phyloP scores from a whole-genome alignment of 2,113 vertebrate species.

The Grantiella picta region DNA sequence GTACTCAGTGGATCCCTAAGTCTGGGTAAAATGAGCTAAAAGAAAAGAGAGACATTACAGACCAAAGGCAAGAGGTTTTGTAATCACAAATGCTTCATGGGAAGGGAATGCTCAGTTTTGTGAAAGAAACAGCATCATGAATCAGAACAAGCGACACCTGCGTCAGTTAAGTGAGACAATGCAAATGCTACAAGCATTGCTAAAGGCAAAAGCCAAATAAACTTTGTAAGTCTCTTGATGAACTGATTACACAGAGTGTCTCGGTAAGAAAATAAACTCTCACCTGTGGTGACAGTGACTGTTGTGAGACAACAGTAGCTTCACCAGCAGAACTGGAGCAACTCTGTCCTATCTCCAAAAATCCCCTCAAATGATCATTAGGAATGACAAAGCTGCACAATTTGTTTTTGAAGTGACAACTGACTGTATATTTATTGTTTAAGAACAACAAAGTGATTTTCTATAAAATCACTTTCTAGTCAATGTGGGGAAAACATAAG shows the following conservation, averaged over 20 bases:
- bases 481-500: background rate
- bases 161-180: background rate
- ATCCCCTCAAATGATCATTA: background rate
- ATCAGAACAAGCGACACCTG: background rate
- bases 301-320: background rate
- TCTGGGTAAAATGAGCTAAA: background rate
- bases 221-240: background rate
- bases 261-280: background rate
- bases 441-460: background rate
- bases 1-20: background rate
- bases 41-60: background rate
- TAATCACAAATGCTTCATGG: background rate
- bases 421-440: background rate
- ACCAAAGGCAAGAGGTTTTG: background rate
- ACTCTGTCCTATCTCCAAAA: background rate
- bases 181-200: background rate
- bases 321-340: background rate
- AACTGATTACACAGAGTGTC: background rate
- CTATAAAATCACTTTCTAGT: background rate
- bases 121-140: background rate
- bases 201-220: background rate
- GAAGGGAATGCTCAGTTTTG: background rate
- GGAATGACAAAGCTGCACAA: background rate
- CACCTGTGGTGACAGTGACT: background rate
- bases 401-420: background rate